Base-by-base conservation (phyloP, 2,888 invertebrate species). In the Geophilus truncorum region DNA sequence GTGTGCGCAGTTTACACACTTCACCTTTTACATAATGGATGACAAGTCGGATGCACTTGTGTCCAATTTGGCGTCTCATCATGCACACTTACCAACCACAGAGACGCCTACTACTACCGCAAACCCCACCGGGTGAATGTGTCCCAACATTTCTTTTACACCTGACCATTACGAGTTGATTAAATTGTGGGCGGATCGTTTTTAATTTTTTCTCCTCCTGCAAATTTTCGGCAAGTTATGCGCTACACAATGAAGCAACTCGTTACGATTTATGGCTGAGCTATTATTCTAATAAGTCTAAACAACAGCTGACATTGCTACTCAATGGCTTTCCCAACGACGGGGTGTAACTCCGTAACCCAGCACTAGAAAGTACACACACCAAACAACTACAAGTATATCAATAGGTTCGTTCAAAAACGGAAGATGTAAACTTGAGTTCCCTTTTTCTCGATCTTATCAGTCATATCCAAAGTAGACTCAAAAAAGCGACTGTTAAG, bases 1-100 rank as follows among this genome's bases (percentile, higher is more conserved):
- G 70, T 70, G 70, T 70, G 70, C 70, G 70, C 70, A 70, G 70
- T 70, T 70, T 70, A 70, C 70, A 70, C 70, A 70, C 70, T 70
- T 70, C 70, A 70, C 70, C 70, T 70, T 70, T 70, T 70, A 70
- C 70, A 70, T 70, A 70, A 70, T 70, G 70, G 70, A 70, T 70
- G 70, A 70, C 70, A 70, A 70, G 70, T 70, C 70, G 70, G 70
- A 12, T 70, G 70, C 70, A 70, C 70, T 70, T 70, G 70, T 70
- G 70, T 70, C 70, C 70, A 70, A 70, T 70, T 70, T 70, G 70
- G 70, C 70, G 70, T 70, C 70, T 70, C 70, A 70, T 70, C 70
- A 70, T 70, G 70, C 70, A 70, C 70, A 70, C 70, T 70, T 70
- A 70, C 70, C 70, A 70, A 70, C 70, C 70, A 70, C 70, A 70